Conservation (phyloP, 2,797 vertebrate genomes). For the Rhabdomys pumilio region DNA sequence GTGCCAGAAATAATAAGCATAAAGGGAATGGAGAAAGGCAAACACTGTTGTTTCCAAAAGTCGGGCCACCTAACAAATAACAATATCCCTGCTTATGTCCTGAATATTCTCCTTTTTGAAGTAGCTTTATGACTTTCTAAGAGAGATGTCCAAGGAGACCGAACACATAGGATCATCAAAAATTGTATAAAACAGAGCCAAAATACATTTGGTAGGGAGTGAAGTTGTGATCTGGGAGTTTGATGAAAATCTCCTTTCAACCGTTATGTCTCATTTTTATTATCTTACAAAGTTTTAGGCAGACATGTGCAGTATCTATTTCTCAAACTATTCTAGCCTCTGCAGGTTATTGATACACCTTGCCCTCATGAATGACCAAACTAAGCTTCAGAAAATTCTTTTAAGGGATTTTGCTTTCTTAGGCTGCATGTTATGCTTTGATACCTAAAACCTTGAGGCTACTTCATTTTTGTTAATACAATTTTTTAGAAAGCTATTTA, state of each 20-base stretch:
- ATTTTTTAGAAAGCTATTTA: constrained; percentile 34
- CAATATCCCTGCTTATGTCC: constrained; percentile 53
- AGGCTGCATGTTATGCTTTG: not conserved
- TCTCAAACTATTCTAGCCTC: not conserved
- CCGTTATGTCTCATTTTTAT: constrained; percentile 63
- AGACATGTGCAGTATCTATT: constrained; percentile 38
- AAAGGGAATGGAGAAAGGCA: constrained; percentile 50
- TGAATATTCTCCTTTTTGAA: constrained; percentile 59
- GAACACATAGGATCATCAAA: constrained; percentile 62
- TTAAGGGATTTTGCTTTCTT: constrained; percentile 13
- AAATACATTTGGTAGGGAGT: not conserved
- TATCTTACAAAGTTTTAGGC: constrained; percentile 48
- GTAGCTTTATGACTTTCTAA: constrained; percentile 68
- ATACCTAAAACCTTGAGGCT: not conserved
- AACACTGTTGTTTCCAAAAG: constrained; percentile 43
- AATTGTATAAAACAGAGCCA: not conserved
- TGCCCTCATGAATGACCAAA: not conserved
- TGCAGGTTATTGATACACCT: not conserved
- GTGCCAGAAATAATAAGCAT: constrained; percentile 62
- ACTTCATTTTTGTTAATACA: constrained; percentile 41
- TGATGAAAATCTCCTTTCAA: constrained; percentile 66
- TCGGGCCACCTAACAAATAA: constrained; percentile 54
- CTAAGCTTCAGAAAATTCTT: constrained; percentile 8
- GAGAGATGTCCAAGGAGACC: constrained; percentile 3
- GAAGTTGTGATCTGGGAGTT: constrained; percentile 29